Evolutionary conservation across 2,797 vertebrate genomes (phyloP), one percentile per base, ranked within the genome.

Genomic region (Sardinella longiceps): DNA sequence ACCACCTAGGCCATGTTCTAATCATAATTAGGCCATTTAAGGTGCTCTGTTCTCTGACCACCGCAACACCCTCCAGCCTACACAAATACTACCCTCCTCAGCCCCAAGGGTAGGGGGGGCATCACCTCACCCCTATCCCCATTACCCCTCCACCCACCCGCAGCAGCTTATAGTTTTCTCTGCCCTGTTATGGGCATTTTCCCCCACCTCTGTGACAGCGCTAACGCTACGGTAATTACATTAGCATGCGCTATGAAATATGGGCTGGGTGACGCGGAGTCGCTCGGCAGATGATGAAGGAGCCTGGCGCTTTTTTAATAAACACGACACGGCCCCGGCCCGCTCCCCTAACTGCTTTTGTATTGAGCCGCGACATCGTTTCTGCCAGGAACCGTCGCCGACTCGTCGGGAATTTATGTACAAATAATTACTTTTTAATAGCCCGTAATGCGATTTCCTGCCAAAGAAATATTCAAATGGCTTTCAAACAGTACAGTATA

Each of bases 341-440:
- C 91, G 85, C 70, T 92, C 90, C 92, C 85, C 91, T 95, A 96
- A 96, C 92, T 93, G 94, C 94, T 93, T 96, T 95, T 95, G 94
- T 94, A 95, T 95, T 88, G 94, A 95, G 92, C 91, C 84, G 87
- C 91, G 86, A 74, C 87, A 88, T 82, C 88, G 91, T 91, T 92
- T 92, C 94, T 95, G 94, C 94, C 94, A 95, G 94, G 91, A 92
- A 92, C 92, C 86, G 87, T 90, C 92, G 94, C 93, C 91, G 94
- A 95, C 92, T 95, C 93, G 92, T 91, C 80, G 92, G 92, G 93
- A 96, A 96, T 96, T 95, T 96, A 96, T 96, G 95, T 95, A 96
- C 95, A 96, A 96, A 96, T 96, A 96, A 96, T 96, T 96, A 96
- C 95, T 96, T 96, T 96, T 96, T 96, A 96, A 96, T 96, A 95